These are phyloP conservation scores for Sitobion miscanthi DNA, from an alignment of 1,140 invertebrate genomes.

Conservation along the genomic window DNA sequence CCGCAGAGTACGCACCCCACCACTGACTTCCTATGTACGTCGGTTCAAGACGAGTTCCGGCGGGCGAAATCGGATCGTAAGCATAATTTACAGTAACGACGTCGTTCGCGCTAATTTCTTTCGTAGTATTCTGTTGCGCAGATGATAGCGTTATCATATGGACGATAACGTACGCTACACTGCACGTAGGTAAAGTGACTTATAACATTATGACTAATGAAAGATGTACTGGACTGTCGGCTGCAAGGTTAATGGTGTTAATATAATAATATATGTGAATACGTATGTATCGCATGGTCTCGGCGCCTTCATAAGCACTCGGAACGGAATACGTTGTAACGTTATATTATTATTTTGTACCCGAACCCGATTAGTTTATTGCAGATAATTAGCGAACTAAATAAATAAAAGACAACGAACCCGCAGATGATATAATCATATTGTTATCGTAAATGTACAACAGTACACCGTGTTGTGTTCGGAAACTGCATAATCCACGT, in stretches of 20 bases:
- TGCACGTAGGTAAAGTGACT: not conserved
- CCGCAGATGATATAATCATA: not conserved
- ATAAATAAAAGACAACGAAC: not conserved
- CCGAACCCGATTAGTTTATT: not conserved
- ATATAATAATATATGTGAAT: not conserved
- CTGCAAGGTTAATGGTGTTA: conserved; percentile 24
- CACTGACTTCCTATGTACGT: not conserved
- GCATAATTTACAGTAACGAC: not conserved
- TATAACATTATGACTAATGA: not conserved
- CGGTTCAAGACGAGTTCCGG: not conserved
- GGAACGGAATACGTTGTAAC: not conserved
- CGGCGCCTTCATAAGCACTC: not conserved
- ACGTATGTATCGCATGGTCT: not conserved
- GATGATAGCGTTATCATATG: too few relatives aligned
- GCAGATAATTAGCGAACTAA: not conserved
- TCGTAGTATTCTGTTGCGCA: not conserved
- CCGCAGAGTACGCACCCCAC: not conserved
- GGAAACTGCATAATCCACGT: not conserved
- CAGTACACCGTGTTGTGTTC: not conserved
- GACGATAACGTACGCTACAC: not conserved
- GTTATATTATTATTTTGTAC: not conserved
- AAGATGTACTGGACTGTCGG: not conserved
- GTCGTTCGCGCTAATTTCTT: not conserved
- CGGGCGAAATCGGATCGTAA: not conserved
- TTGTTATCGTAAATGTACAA: not conserved